Conservation (phyloP, 1,140 invertebrate species). For the Meteorus sp. region DNA sequence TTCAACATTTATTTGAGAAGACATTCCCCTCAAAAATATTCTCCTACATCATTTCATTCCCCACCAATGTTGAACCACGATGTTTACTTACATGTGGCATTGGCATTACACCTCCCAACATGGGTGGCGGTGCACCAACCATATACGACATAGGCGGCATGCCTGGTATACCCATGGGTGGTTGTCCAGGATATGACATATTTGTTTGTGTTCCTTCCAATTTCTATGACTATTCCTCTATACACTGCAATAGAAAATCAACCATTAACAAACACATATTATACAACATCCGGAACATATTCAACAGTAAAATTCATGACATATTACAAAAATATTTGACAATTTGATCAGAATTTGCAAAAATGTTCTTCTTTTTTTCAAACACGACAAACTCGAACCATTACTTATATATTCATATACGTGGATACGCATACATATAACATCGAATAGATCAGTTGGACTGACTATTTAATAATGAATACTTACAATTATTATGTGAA, state of each 20-base stretch:
- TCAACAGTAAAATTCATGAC: not conserved
- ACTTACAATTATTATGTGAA: not conserved
- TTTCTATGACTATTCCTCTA: not conserved
- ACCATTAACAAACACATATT: not conserved
- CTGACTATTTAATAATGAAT: too few species aligned
- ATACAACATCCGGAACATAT: not conserved
- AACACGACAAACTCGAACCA: too few species aligned
- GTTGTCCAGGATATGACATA: conserved; percentile 58
- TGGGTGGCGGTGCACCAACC: conserved; percentile 56
- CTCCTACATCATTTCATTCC: not conserved
- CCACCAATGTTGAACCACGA: not conserved
- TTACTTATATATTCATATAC: too few species aligned
- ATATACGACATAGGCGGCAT: conserved; percentile 59
- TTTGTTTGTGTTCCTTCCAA: conserved; percentile 22
- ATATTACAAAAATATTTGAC: not conserved
- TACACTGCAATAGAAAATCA: conserved; percentile 5
- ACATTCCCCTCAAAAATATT: too few species aligned
- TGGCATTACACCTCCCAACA: conserved; percentile 56
- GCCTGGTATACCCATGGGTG: conserved; percentile 56
- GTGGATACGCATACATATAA: too few species aligned
- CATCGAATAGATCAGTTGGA: not conserved
- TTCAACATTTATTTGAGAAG: too few species aligned
- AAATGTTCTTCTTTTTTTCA: too few species aligned
- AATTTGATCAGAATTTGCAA: too few species aligned
- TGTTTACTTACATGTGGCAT: conserved; percentile 54